Base-by-base conservation (phyloP, 2,888 invertebrate genomes). In the Eupithecia exiguata region DNA sequence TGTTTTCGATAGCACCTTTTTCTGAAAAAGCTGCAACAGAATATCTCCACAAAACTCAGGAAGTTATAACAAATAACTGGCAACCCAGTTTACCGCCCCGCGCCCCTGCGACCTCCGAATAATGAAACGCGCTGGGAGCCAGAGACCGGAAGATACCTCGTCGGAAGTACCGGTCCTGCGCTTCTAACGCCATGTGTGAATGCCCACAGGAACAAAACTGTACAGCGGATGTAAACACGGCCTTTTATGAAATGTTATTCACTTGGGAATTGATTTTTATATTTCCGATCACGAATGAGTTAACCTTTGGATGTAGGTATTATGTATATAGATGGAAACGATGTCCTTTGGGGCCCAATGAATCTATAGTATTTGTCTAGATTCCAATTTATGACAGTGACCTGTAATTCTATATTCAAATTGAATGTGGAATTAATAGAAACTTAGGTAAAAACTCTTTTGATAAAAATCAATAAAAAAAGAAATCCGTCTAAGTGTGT, bases 101-200 rank as follows among this genome's bases (percentile, higher is more conserved):
- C 88, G 83, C 91, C 92, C 90, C 91, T 89, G 82, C 92, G 91
- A 91, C 92, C 92, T 83, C 83, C 86, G 86, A 87, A 90, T 91
- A 91, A 91, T 89, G 89, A 89, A 89, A 86, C 89, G 84, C 84
- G 88, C 89, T 82, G 88, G 83, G 84, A 81, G 85, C 84, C 83
- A 84, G 72, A 72, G 73, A 73, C 88, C 90, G 91, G 92, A 91
- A 89, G 89, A 89, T 82, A 84, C 87, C 86, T 82, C 84, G 86
- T 87, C 89, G 90, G 90, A 89, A 87, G 87, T 85, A 79, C 68
- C 43, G 49, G 68, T 40, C 70, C 82, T 82, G 83, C 84, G 83
- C 83, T 79, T 81, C 81, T 75, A 77, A 82, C 82, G 79, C 78
- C 82, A 81, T 83, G 81, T 82, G 82, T 82, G 82, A 83, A 82